Evolutionary conservation across 2,888 invertebrate genomes (phyloP).

Genomic region (Erynnis tages): DNA sequence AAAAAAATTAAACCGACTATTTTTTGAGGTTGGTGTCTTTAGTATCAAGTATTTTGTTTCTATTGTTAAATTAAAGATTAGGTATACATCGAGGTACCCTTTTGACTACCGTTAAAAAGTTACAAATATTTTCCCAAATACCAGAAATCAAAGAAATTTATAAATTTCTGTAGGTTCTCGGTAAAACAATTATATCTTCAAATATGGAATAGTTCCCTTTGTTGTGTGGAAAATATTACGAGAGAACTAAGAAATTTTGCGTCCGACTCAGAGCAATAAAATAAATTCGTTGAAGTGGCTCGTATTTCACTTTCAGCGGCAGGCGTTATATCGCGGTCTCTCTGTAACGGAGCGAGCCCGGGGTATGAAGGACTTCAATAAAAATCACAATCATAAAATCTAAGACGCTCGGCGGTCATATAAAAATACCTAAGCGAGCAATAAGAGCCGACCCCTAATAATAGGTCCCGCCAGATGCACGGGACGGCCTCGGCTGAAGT

Average conservation of each 20-base stretch:
- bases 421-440: constrained; percentile 79
- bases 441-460: constrained; percentile 79
- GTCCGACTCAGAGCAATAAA: constrained; percentile 65
- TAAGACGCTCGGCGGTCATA: constrained; percentile 66
- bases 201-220: constrained; percentile 30
- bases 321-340: constrained; percentile 56
- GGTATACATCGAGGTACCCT: no score
- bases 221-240: constrained; percentile 45
- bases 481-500: constrained; percentile 56
- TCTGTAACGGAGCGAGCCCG: constrained; percentile 44
- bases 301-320: constrained; percentile 74
- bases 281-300: constrained; percentile 72
- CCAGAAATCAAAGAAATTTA: not conserved
- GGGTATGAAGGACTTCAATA: constrained; percentile 65
- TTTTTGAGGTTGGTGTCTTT: no score
- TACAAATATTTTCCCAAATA: no score
- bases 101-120: no score
- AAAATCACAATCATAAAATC: constrained; percentile 81
- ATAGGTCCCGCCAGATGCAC: constrained; percentile 80
- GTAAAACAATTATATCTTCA: not conserved
- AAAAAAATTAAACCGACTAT: no score
- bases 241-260: constrained; percentile 49
- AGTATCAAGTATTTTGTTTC: no score
- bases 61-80: no score
- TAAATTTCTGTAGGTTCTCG: no score